Conservation (phyloP, 2,797 vertebrate species). For the Helarctos malayanus region DNA sequence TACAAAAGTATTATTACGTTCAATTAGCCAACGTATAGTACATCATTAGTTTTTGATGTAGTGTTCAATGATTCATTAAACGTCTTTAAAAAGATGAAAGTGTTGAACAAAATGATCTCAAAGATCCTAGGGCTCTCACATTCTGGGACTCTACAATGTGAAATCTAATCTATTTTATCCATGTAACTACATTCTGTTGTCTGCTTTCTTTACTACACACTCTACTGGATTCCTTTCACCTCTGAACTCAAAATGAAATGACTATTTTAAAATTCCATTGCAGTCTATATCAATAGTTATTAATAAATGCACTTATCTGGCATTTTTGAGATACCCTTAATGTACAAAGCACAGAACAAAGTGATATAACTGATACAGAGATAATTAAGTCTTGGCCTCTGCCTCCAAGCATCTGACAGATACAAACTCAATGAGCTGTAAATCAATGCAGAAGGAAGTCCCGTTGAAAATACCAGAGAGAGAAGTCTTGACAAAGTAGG, state of each 20-base stretch:
- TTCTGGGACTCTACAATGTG: background rate
- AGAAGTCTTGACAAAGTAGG: background rate
- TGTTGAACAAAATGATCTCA: background rate
- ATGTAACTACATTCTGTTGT: background rate
- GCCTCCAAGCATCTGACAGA: background rate
- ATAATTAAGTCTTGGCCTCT: background rate
- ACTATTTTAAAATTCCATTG: slow-evolving; percentile 5
- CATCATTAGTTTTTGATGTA: too few species aligned
- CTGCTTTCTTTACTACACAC: slow-evolving; percentile 13
- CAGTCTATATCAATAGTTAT: background rate
- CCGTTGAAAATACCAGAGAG: background rate
- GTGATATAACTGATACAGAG: background rate
- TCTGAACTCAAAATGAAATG: slow-evolving; percentile 41
- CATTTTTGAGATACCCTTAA: slow-evolving; percentile 3
- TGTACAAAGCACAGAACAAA: background rate
- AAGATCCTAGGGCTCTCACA: background rate
- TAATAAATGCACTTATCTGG: background rate
- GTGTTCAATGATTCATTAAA: background rate
- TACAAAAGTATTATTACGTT: background rate
- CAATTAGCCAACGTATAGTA: too few species aligned
- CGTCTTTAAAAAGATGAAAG: background rate
- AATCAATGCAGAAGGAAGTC: background rate
- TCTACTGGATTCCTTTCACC: background rate
- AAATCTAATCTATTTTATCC: slow-evolving; percentile 8
- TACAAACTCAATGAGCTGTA: background rate